Conservation (phyloP, 2,113 vertebrate genomes). For the Ptychochromis oligacanthus region DNA sequence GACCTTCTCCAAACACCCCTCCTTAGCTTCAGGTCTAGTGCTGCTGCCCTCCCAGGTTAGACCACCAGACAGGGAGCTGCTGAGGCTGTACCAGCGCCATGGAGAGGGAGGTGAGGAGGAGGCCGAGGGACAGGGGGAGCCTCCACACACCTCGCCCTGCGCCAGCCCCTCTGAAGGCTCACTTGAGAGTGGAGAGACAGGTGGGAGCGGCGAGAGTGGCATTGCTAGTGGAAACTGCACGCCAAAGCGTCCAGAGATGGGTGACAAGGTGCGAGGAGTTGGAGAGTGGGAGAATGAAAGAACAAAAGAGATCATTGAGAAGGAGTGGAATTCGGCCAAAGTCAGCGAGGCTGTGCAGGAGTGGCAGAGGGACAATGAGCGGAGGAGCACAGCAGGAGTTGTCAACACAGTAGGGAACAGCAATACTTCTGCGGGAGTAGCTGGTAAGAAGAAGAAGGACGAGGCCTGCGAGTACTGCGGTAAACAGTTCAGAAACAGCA, state of each 20-base stretch:
- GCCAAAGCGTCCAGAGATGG: constrained; percentile 76
- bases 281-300: constrained; percentile 72
- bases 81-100: constrained; percentile 89
- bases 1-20: constrained; percentile 72
- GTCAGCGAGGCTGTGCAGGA: constrained; percentile 71
- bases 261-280: constrained; percentile 61
- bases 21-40: constrained; percentile 66
- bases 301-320: constrained; percentile 56
- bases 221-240: constrained; percentile 85
- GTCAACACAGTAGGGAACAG: constrained; percentile 7
- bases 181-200: constrained; percentile 89
- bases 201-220: constrained; percentile 81
- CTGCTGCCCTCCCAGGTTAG: constrained; percentile 75
- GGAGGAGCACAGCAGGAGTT: constrained; percentile 45
- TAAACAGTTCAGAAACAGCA: constrained; percentile 87
- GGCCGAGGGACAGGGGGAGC: constrained; percentile 77
- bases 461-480: constrained; percentile 88
- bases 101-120: constrained; percentile 81
- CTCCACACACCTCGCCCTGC: constrained; percentile 91
- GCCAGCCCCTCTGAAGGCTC: constrained; percentile 97
- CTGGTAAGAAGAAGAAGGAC: constrained; percentile 73
- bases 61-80: constrained; percentile 83
- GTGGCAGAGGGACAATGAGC: constrained; percentile 77
- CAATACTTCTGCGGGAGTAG: not conserved
- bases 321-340: constrained; percentile 60